Evolutionary conservation across 2,113 vertebrate genomes (phyloP), one percentile per base, ranked within the genome.

Genomic region (Esox niger): DNA sequence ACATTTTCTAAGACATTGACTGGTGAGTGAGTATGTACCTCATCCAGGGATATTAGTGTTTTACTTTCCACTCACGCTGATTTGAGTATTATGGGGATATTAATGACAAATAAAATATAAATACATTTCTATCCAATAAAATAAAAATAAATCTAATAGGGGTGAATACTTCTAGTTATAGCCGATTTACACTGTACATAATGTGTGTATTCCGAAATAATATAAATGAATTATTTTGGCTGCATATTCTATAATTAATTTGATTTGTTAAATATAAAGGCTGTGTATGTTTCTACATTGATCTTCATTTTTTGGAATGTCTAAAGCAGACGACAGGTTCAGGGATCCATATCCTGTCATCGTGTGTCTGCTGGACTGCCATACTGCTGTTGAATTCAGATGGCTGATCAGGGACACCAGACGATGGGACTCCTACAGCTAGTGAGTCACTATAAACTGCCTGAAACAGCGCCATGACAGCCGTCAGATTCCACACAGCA

Each of bases 301-400:
- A 32, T 0, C 6, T 66, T 75, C 17, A 30, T 56, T 67, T 63
- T 10, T 25, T 81, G 86, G 84, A 88, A 86, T 86, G 84, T 79
- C 72, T 75, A 35, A 58, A 62, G 67, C 30, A 38, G 26, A 38
- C 47, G 46, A 21, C 66, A 70, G 60, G 58, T 27, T 20, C 46
- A 61, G 38, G 25, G 65, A 69, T 54, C 52, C n/a, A 60, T 26
- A 57, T 23, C 32, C 3, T 17, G 2, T 25, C 8, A 21, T 27
- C 17, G 9, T 23, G 55, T 33, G 38, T 64, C 62, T 64, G 62
- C 62, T 49, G 43, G 62, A 43, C 62, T 62, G 21, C 58, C 52
- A 65, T 25, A 35, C 49, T 35, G n/a, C 6, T 38, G 0, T 52
- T 35, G 27, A 30, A 63, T 64, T 71, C 54, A 49, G 32, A 52